Evolutionary conservation across 35 echinoderm and acorn worm genomes (phyloP), one percentile per base, ranked within the genome.

Genomic region (Apostichopus californicus): DNA sequence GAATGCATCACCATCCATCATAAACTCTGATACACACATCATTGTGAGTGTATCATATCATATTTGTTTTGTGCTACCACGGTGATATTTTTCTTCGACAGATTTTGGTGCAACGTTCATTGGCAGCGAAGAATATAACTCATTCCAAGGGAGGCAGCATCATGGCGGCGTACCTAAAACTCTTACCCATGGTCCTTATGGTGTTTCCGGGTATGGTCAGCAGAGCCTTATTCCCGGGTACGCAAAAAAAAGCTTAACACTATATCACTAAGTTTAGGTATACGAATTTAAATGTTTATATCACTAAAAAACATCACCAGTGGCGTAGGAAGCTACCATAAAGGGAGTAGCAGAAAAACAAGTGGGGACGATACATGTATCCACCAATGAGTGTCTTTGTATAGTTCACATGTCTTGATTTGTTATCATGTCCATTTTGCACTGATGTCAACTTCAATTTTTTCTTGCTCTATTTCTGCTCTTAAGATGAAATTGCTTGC

Each of bases 151-250:
- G 90, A 6, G 96, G 83, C 14, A 83, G 87, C 22, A 86, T 98
- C 63, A 26, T 98, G 25, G 94, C 94, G 4, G 95, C 81, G 46
- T 94, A 90, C 72, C 90, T 98, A 5, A 98, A 98, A 92, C 34
- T 98, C 71, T 73, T 98, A 8, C 96, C 96, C 6, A 92, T 98
- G 85, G 56, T 95, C 79, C 60, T 98, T 1, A 98, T 96, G 94
- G 92, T 98, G 5, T 94, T 92, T 46, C 96, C 96, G 2, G 94
- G 96, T 11, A 98, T 98, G 96, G 88, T 96, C 12, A 96, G 94
- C 93, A 93, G 96, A 79, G 94, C 94, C 72, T 78, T 98, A 5
- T 98, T 93, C 85, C 92, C 96, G 63, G 94, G 96, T 98, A 83
- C 20, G 64, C 18, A 68, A 46, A 46, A 3, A 46, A 46, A 1